Conservation (phyloP, 92 coral and sea anemone species). For the Bergia puertoricense region DNA sequence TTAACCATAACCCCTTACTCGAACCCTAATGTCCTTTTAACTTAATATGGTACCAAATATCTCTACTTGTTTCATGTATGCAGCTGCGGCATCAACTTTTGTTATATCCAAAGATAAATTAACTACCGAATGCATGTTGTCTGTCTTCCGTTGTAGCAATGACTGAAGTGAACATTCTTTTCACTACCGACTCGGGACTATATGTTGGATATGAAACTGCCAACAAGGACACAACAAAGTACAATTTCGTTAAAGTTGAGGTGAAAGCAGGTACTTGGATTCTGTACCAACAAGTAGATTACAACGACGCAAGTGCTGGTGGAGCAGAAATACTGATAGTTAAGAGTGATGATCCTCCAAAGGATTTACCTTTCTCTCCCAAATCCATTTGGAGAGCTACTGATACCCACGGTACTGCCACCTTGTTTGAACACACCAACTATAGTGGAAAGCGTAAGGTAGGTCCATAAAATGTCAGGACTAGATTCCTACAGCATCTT, state of each 20-base stretch:
- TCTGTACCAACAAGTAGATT: slow-evolving; percentile 12
- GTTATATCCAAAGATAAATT: not conserved
- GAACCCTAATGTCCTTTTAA: too few species aligned
- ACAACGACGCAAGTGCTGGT: not conserved
- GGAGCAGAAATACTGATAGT: not conserved
- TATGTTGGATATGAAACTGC: not conserved
- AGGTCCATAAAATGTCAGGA: not conserved
- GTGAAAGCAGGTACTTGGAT: slow-evolving; percentile 44
- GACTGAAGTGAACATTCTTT: not conserved
- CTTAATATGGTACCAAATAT: too few species aligned
- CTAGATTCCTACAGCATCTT: too few species aligned
- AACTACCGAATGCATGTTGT: not conserved
- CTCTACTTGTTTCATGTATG: too few species aligned
- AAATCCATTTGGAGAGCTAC: slow-evolving; percentile 24
- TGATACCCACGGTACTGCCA: not conserved
- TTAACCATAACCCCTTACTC: too few species aligned
- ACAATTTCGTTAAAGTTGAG: not conserved
- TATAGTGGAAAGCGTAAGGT: slow-evolving; percentile 19
- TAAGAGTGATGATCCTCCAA: not conserved
- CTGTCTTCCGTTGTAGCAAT: not conserved
- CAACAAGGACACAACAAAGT: not conserved
- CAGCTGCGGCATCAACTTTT: not conserved
- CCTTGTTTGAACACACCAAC: slow-evolving; percentile 26
- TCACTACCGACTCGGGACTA: not conserved
- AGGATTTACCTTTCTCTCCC: not conserved